Base-by-base conservation (phyloP, 2,797 vertebrate genomes). In the Ctenochaetus hawaiiensis region DNA sequence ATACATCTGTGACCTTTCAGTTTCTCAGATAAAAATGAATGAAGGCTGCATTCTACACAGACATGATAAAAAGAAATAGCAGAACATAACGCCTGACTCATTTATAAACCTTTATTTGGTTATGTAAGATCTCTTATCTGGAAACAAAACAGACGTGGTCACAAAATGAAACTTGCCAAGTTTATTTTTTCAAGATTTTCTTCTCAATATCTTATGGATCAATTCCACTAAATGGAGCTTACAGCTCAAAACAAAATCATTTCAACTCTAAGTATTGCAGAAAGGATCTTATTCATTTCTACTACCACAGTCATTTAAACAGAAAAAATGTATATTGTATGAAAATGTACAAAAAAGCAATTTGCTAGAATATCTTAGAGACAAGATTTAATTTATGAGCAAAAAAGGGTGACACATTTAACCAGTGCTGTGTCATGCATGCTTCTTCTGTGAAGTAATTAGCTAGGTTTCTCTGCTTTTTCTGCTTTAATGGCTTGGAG, bases 1-100 rank as follows among this genome's bases (percentile, higher is more conserved):
- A 92, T 90, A 71, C 82, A 93, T 88, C 77, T 88, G 80, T 91
- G 91, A 93, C 92, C 92, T 94, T 94, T 94, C n/a, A 30, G 58
- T 77, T 86, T 72, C 52, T 78, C 62, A n/a, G 62, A 84, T 79
- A 83, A 82, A 87, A 84, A 92, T 72, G 58, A 87, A 90, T 87
- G 78, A 79, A 78, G 20, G 64, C 47, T 57, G 68, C 6, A 6
- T 37, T 65, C 53, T 47, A 54, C 14, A 47, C 41, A 63, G 78
- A 78, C 69, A 80, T 44, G 65, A 88, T 76, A n/a, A 77, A 82
- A 84, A 87, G 52, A 62, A 86, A 83, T 59, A 51, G 3, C 20
- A 45, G 49, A 64, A 60, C 45, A 64, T 73, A 73, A 20, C 4
- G 30, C 58, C 56, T 8, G 53, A 51, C 10, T 59, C 60, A 77